These are phyloP conservation scores for Poeciliopsis turrubarensis DNA, from an alignment of 2,113 vertebrate species.

Conservation along the genomic window DNA sequence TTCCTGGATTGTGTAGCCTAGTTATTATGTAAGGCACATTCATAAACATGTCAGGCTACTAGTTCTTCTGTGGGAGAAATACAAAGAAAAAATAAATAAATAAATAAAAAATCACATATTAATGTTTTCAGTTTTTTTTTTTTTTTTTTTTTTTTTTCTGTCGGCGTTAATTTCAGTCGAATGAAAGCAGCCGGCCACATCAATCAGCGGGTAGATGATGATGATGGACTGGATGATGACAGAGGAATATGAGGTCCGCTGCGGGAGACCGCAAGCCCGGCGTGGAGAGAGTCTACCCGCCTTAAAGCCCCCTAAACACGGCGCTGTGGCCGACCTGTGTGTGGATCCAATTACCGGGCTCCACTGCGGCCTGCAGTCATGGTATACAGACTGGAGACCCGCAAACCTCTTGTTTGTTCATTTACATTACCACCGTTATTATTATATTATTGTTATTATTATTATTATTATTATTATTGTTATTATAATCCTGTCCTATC, in stretches of 20 bases:
- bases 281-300: constrained; percentile 9
- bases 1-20: background rate
- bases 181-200: background rate
- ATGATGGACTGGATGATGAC: background rate
- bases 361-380: constrained; percentile 21
- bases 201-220: background rate
- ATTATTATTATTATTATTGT: background rate
- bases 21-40: background rate
- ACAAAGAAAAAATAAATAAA: too few species aligned
- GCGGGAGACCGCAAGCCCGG: constrained; percentile 54
- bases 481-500: background rate
- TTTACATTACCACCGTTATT: background rate
- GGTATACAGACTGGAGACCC: background rate
- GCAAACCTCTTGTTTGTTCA: constrained; percentile 3
- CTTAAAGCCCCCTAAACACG: background rate
- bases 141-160: too few species aligned
- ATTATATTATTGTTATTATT: too few species aligned
- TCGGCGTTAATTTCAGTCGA: background rate
- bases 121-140: background rate
- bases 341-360: constrained; percentile 49
- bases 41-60: background rate
- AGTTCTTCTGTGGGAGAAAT: background rate
- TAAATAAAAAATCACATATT: background rate
- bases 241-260: constrained; percentile 29
- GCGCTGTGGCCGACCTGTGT: constrained; percentile 19